Evolutionary conservation across 2,888 invertebrate species (phyloP).

Genomic region (Parnassius smintheus): DNA sequence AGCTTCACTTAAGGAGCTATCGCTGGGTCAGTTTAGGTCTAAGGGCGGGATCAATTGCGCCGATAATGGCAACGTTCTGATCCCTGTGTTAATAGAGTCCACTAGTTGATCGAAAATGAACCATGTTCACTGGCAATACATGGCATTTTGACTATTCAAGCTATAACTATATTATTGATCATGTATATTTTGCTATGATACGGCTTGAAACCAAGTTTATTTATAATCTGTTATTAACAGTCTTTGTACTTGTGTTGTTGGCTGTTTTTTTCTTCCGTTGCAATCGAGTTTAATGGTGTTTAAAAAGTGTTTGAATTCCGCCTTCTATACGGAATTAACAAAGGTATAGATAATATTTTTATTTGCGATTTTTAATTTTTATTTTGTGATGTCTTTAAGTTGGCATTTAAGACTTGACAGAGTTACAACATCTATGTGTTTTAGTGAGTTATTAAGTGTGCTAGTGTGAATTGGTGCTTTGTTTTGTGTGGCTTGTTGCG

Average conservation of each 20-base stretch:
- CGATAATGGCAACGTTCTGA: constrained; percentile 18
- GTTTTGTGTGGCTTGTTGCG: no score
- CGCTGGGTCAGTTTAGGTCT: constrained; percentile 12
- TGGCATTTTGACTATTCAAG: constrained; percentile 1
- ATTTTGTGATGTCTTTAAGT: no score
- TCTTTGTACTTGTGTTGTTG: constrained; percentile 16
- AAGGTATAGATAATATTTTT: background rate
- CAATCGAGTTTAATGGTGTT: constrained; percentile 11
- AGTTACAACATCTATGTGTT: no score
- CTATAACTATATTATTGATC: constrained; percentile 6
- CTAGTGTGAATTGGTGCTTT: no score
- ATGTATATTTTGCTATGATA: constrained; percentile 12
- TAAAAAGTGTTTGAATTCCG: background rate
- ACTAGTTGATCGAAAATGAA: constrained; percentile 1
- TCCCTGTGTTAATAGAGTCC: constrained; percentile 6
- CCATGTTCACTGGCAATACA: constrained; percentile 2
- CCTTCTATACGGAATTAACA: background rate
- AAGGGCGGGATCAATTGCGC: constrained; percentile 31
- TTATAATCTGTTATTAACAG: constrained; percentile 22
- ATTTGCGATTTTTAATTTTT: no score
- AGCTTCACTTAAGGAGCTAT: constrained; percentile 13
- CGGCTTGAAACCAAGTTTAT: constrained; percentile 12
- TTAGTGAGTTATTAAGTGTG: no score
- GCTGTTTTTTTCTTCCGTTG: constrained; percentile 9
- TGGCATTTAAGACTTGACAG: no score